Conservation (phyloP, 2,113 vertebrate species). For the Lichenostomus cassidix region DNA sequence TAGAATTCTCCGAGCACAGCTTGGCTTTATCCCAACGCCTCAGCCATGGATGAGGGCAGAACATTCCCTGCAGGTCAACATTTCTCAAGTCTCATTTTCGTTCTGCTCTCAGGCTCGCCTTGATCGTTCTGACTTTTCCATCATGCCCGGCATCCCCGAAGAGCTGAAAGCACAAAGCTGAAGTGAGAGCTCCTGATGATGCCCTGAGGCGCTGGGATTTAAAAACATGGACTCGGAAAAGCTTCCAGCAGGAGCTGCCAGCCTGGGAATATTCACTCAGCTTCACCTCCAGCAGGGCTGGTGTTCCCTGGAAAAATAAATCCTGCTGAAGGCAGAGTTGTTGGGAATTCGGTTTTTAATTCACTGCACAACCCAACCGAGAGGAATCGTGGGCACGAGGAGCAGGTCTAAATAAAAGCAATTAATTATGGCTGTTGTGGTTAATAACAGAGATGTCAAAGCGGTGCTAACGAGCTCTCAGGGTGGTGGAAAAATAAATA, state of each 20-base stretch:
- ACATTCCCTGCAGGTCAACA: not conserved
- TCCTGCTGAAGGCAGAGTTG: not conserved
- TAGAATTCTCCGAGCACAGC: not conserved
- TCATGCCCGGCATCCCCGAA: not conserved
- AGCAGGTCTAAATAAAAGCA: not conserved
- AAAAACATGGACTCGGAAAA: not conserved
- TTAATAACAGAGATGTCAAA: not conserved
- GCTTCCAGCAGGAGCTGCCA: not conserved
- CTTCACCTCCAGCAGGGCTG: accelerated
- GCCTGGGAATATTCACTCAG: not conserved
- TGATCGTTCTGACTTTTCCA: not conserved
- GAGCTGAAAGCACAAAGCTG: not conserved
- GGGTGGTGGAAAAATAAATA: not conserved
- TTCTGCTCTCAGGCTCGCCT: not conserved
- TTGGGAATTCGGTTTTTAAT: not conserved
- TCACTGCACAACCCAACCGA: accelerated
- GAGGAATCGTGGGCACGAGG: not conserved
- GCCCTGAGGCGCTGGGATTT: not conserved
- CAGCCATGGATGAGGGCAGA: not conserved
- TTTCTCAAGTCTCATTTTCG: not conserved
- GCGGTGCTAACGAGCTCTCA: not conserved
- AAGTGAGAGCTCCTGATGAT: not conserved
- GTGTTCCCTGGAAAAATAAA: not conserved
- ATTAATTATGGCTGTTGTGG: not conserved
- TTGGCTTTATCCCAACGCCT: not conserved